Conservation (phyloP, 2,797 vertebrate species). For the Scolopax rusticola region DNA sequence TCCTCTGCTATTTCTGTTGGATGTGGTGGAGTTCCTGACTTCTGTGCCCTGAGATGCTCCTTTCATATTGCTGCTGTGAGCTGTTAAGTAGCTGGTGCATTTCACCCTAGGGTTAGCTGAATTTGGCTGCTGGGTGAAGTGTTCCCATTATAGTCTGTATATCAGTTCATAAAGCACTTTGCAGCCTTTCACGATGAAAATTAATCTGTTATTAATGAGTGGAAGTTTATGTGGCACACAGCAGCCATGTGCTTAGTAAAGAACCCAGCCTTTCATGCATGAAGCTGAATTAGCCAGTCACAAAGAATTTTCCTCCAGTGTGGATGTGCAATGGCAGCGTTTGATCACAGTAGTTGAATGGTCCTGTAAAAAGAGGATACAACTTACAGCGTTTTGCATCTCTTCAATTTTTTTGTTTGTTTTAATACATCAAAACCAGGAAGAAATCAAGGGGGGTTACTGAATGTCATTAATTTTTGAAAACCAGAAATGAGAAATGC, state of each 20-base stretch:
- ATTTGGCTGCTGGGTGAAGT: conserved; percentile 43
- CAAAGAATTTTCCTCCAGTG: background rate
- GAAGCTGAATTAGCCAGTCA: conserved; percentile 19
- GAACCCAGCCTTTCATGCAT: background rate
- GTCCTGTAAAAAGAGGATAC: background rate
- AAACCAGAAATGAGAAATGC: background rate
- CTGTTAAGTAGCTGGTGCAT: conserved; percentile 35
- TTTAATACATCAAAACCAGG: background rate
- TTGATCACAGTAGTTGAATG: background rate
- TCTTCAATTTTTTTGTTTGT: background rate
- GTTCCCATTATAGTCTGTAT: conserved; percentile 26
- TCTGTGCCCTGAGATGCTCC: background rate
- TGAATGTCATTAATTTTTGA: background rate
- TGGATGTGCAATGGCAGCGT: background rate
- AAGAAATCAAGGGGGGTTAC: background rate
- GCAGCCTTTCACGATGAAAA: background rate
- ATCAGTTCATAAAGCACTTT: conserved; percentile 43
- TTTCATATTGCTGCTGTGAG: conserved; percentile 5
- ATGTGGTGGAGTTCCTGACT: conserved; percentile 30
- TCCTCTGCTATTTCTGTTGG: background rate
- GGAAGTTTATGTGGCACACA: background rate
- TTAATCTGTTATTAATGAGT: conserved; percentile 59
- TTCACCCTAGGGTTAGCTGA: conserved; percentile 35
- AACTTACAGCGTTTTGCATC: background rate
- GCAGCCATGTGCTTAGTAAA: background rate